These are phyloP conservation scores for Rotaria socialis DNA, from an alignment of 2,888 invertebrate species.

Conservation along the genomic window DNA sequence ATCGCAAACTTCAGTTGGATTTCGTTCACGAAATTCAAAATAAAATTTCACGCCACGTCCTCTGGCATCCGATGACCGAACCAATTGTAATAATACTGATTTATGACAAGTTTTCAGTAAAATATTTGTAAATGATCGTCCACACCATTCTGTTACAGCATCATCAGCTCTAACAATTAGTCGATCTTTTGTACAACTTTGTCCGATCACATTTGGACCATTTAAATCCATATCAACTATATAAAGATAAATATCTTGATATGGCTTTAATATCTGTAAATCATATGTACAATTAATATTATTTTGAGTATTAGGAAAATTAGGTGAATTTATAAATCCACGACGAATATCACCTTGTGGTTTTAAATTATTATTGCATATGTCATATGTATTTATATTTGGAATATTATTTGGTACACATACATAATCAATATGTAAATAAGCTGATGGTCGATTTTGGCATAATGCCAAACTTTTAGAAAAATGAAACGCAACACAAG, in stretches of 20 bases:
- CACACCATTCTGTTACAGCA: background rate
- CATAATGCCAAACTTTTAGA: constrained; percentile 32
- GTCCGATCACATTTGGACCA: background rate
- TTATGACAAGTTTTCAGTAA: constrained; percentile 10
- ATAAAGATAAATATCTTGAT: constrained; percentile 42
- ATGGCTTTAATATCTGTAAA: background rate
- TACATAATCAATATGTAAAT: constrained; percentile 41
- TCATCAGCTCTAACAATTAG: background rate
- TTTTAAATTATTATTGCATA: constrained; percentile 20
- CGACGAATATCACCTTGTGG: background rate
- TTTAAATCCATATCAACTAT: constrained; percentile 3
- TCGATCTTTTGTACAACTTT: constrained; percentile 8
- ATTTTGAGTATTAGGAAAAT: constrained; percentile 36
- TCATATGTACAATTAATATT: constrained; percentile 40
- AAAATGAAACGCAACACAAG: constrained; percentile 26
- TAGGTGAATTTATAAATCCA: constrained; percentile 40
- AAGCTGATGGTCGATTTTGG: constrained; percentile 13
- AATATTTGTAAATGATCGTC: constrained; percentile 15
- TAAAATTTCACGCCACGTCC: background rate
- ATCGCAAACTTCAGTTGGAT: background rate
- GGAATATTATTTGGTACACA: constrained; percentile 37
- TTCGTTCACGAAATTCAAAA: constrained; percentile 25
- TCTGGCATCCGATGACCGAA: background rate
- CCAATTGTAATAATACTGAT: background rate
- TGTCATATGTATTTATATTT: constrained; percentile 40